These are phyloP conservation scores for Tanytarsus gracilentus DNA, from an alignment of 2,888 invertebrate species.

Conservation along the genomic window DNA sequence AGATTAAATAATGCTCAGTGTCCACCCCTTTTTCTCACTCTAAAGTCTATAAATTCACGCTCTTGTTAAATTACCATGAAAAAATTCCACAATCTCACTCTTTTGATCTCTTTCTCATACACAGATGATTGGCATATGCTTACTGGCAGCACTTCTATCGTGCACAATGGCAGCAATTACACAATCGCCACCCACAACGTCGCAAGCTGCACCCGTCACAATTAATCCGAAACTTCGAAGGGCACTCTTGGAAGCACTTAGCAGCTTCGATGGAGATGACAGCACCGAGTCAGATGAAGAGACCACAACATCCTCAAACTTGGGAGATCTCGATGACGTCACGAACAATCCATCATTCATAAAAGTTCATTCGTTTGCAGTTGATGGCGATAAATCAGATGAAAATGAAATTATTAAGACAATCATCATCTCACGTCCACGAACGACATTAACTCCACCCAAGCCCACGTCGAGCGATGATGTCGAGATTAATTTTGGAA, in stretches of 20 bases:
- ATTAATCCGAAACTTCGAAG: slow-evolving; percentile 65
- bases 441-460: slow-evolving; percentile 27
- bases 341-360: slow-evolving; percentile 44
- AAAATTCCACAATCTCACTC: not conserved
- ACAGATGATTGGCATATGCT: slow-evolving; percentile 20
- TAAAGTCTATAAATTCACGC: not conserved
- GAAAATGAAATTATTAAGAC: slow-evolving; percentile 37
- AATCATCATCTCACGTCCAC: slow-evolving; percentile 38
- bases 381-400: slow-evolving; percentile 32
- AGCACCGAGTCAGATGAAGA: slow-evolving; percentile 39
- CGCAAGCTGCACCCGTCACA: slow-evolving; percentile 49
- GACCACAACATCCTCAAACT: slow-evolving; percentile 32
- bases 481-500: slow-evolving; percentile 42
- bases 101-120: not conserved
- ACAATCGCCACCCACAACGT: slow-evolving; percentile 31
- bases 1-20: not conserved
- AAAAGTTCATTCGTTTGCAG: slow-evolving; percentile 52
- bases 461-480: slow-evolving; percentile 35
- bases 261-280: slow-evolving; percentile 61
- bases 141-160: not conserved
- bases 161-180: slow-evolving; percentile 17
- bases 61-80: not conserved
- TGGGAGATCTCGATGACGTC: slow-evolving; percentile 44
- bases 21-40: not conserved
- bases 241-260: slow-evolving; percentile 66